A percentile compares a stretch with the other conserved stretches of the same genome.
Evolutionary conservation across 2,888 invertebrate genomes (phyloP).

Genomic region (Drosophila suboccidentalis): DNA sequence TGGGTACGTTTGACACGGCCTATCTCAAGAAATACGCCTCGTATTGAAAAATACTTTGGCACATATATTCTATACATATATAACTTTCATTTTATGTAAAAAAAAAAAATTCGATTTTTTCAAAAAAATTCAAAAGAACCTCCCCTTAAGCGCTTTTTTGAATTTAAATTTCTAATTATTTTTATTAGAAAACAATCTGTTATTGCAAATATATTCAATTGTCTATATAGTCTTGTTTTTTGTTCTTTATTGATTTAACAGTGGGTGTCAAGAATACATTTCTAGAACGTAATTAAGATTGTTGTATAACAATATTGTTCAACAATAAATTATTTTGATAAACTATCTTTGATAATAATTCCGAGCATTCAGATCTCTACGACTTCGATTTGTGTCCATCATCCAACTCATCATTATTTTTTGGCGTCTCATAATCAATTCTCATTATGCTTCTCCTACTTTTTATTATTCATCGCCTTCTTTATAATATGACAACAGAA

Average conservation of each 20-base stretch:
- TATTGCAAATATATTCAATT: constrained; percentile 23
- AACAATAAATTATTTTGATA: neutral
- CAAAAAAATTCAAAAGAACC: too few species aligned
- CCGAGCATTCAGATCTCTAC: neutral
- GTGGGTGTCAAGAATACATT: constrained; percentile 8
- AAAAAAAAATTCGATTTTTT: too few species aligned
- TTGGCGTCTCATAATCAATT: too few species aligned
- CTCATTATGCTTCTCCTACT: neutral
- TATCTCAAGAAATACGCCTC: too few species aligned
- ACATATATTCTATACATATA: too few species aligned
- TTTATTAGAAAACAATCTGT: constrained; percentile 24
- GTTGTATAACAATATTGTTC: neutral
- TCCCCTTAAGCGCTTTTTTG: constrained; percentile 50
- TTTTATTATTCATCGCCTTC: neutral
- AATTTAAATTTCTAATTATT: constrained; percentile 73
- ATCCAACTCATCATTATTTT: neutral
- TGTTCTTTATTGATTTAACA: neutral
- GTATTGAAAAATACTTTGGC: too few species aligned
- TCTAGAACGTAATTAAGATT: neutral
- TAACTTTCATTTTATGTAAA: too few species aligned
- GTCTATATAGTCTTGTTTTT: neutral
- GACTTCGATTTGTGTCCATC: neutral
- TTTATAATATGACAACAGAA: neutral
- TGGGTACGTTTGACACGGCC: too few species aligned
- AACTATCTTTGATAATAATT: neutral